Conservation (phyloP, 2,113 vertebrate species). For the Rhinolophus ferrumequinum region DNA sequence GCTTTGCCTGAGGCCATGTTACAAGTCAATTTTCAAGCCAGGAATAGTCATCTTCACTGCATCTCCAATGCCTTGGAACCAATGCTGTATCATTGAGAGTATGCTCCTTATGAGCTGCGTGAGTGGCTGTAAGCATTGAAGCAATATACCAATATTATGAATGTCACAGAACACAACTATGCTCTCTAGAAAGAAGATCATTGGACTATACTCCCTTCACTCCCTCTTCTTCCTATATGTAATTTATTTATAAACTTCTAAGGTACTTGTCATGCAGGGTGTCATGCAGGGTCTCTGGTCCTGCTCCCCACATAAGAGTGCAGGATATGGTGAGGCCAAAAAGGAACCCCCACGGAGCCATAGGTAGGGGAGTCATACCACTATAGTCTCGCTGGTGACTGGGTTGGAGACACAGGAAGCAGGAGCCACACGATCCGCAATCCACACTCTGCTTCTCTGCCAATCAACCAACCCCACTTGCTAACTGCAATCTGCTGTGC, state of each 20-base stretch:
- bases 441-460: no score
- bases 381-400: no score
- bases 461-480: no score
- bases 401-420: no score
- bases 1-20: background rate
- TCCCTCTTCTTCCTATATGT: background rate
- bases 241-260: conserved; percentile 14
- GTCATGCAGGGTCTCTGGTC: no score
- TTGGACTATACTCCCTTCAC: background rate
- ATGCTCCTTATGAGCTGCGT: background rate
- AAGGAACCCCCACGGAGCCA: no score
- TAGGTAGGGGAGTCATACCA: no score
- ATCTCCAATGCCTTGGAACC: background rate
- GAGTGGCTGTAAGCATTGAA: background rate
- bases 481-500: no score
- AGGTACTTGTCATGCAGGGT: background rate
- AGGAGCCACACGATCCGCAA: no score
- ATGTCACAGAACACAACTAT: background rate
- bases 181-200: background rate
- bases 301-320: no score
- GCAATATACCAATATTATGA: background rate
- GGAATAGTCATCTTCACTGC: background rate
- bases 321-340: no score
- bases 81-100: background rate
- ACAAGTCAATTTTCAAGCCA: background rate